Base-by-base conservation (phyloP, 2,113 vertebrate species). In the Xiphias gladius region DNA sequence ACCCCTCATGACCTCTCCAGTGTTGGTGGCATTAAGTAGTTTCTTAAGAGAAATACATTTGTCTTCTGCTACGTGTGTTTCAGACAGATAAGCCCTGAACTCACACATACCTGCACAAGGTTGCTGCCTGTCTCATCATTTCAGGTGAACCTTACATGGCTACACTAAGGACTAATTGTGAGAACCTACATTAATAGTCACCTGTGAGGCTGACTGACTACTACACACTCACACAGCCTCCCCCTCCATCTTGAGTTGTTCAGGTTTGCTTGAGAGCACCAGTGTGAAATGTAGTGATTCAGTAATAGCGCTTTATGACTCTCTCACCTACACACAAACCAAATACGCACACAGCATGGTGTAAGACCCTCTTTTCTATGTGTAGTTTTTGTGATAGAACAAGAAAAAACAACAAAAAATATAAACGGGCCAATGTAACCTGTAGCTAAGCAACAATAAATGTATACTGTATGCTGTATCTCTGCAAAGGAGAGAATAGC, bases 31-130 rank as follows among this genome's bases (percentile, higher is more conserved):
- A 82, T 80, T 73, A 82, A 87, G 77, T 46, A 65, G 65, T 86
- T 86, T 78, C 77, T 81, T 73, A 70, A 84, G 77, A 91, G 78
- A 86, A 82, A 86, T 81, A 59, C 77, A 85, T 87, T 81, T 89
- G 72, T 88, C 86, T 93, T 76, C 82, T 82, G 79, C 48, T 73
- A 73, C 84, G 67, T 79, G 87, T 74, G 76, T 61, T 80, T 86
- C 72, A 65, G 80, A 79, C 65, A 86, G 91, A 92, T 86, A 93
- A 87, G 74, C 69, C 61, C 61, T 80, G 80, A 73, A 79, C 88
- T 88, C 80, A 66, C 72, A 79, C 65, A 86, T 79, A 83, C 74
- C 83, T 80, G 69, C 37, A 71, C 79, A 80, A 80, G 74, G 80
- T 59, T 73, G 50, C 58, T 68, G 76, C 80, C 79, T 24, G 81